Evolutionary conservation across 2,113 vertebrate genomes (phyloP), one percentile per base, ranked within the genome.

Genomic region (Mus spicilegus): DNA sequence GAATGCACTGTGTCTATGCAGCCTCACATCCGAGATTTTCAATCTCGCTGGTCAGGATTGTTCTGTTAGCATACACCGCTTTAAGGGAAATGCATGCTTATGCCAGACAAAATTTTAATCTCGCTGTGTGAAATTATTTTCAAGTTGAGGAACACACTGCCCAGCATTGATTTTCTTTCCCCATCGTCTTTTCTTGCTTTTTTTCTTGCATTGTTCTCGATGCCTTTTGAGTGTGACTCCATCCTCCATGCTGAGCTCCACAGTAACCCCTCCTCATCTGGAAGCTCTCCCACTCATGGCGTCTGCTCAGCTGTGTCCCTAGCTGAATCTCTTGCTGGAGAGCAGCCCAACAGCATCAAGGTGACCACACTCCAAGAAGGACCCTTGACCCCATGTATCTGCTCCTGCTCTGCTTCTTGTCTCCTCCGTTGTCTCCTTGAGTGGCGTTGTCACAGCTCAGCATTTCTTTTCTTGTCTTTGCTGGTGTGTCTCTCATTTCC

Each of bases 51-150:
- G 63, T 51, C 76, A 7, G 12, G 5, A 46, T 75, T 49, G 56
- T 46, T 61, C 81, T 81, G 30, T 39, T 33, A 69, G 39, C 54
- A 75, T 63, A 7, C 36, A 30, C 14, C 91, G 72, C 46, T 94
- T 90, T 80, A 85, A 93, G 65, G 65, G 85, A 93, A 95, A 72
- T 16, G 20, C 70, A 92, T 80, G 39, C 54, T 88, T 86, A 72
- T 28, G 24, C 77, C 33, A 92, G 58, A 73, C 75, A 12, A 20
- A 65, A 89, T 90, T 93, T 93, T 78, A 69, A 36, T 95, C 7
- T 75, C 91, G 49, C 42, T 75, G 3, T 82, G 91, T 92, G 42
- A 70, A 51, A 81, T 81, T 56, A 30, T 76, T 87, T 94, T 58
- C 63, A 93, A 26, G 17, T 28, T 54, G 56, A n/a, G 85, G 36